A percentile compares a stretch with the other conserved stretches of the same genome.
These are phyloP conservation scores for Furcifer pardalis DNA, from an alignment of 2,797 vertebrate genomes.

Conservation along the genomic window DNA sequence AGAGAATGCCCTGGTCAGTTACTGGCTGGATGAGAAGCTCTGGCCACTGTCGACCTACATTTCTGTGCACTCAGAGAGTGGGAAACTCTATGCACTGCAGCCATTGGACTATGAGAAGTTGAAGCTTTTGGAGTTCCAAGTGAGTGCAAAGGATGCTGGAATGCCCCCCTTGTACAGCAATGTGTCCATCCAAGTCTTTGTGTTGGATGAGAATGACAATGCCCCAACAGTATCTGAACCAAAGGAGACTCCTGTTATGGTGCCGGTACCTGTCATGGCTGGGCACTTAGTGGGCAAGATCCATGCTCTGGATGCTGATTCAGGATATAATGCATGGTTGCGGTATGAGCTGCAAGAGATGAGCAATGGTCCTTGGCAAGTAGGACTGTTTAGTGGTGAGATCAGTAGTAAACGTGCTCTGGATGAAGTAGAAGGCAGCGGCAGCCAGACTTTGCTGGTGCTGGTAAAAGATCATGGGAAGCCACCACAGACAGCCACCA, in stretches of 20 bases:
- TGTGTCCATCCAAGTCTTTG: constrained; percentile 85
- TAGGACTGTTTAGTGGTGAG: constrained; percentile 73
- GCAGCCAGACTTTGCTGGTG: constrained; percentile 69
- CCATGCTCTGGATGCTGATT: constrained; percentile 79
- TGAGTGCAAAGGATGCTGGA: constrained; percentile 85
- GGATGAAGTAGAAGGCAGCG: constrained; percentile 51
- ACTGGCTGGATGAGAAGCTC: constrained; percentile 51
- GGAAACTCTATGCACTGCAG: constrained; percentile 86
- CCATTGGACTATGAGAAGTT: constrained; percentile 88
- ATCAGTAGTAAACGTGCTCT: constrained; percentile 66
- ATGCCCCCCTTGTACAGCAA: constrained; percentile 84
- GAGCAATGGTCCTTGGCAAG: constrained; percentile 62
- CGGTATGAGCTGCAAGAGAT: constrained; percentile 69
- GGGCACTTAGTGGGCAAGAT: constrained; percentile 65
- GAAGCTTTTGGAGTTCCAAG: constrained; percentile 83
- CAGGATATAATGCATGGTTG: constrained; percentile 77
- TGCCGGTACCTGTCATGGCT: constrained; percentile 17
- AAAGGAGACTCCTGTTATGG: constrained; percentile 44
- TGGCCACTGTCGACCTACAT: constrained; percentile 79
- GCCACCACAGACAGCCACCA: constrained; percentile 69
- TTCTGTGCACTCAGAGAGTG: constrained; percentile 88
- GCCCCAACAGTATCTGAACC: constrained; percentile 74
- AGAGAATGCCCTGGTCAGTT: constrained; percentile 58
- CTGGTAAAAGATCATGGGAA: constrained; percentile 76
- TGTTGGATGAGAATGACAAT: constrained; percentile 88